phyloP scores from a whole-genome alignment of 2,113 vertebrate species.

The Actinemys pallida region DNA sequence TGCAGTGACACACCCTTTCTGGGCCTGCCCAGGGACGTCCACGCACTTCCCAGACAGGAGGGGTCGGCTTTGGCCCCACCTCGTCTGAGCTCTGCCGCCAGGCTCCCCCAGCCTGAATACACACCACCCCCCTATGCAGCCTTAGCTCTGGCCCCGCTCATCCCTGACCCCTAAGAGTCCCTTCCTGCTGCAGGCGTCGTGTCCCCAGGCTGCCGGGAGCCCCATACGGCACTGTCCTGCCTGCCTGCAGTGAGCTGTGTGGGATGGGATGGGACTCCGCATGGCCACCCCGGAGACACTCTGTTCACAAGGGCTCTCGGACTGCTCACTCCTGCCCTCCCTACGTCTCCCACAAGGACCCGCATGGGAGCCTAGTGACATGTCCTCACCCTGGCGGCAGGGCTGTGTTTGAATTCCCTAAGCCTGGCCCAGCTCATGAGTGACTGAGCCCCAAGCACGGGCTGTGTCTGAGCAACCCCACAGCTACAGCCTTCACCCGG shows the following conservation, averaged over 20 bases:
- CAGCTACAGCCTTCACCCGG: background rate
- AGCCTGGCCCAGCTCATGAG: background rate
- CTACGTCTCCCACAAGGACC: background rate
- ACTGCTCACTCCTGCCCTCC: background rate
- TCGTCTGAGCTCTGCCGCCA: background rate
- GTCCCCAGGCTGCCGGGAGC: background rate
- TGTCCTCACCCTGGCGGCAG: background rate
- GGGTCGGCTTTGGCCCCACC: background rate
- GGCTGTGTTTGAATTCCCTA: background rate
- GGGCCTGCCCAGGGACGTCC: background rate
- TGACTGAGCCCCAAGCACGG: background rate
- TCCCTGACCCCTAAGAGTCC: fast-evolving
- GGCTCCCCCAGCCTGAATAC: background rate
- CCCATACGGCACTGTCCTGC: background rate
- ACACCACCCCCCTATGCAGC: background rate
- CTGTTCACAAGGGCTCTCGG: background rate
- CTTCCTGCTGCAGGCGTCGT: fast-evolving
- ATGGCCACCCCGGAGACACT: background rate
- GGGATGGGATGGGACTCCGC: background rate
- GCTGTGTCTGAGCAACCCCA: background rate
- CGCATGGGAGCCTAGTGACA: background rate
- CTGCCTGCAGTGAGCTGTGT: background rate
- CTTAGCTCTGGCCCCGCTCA: background rate
- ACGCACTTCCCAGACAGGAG: background rate
- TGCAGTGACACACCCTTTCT: background rate